phyloP scores from a whole-genome alignment of 2,113 vertebrate genomes.

The Motacilla tschutschensis region DNA sequence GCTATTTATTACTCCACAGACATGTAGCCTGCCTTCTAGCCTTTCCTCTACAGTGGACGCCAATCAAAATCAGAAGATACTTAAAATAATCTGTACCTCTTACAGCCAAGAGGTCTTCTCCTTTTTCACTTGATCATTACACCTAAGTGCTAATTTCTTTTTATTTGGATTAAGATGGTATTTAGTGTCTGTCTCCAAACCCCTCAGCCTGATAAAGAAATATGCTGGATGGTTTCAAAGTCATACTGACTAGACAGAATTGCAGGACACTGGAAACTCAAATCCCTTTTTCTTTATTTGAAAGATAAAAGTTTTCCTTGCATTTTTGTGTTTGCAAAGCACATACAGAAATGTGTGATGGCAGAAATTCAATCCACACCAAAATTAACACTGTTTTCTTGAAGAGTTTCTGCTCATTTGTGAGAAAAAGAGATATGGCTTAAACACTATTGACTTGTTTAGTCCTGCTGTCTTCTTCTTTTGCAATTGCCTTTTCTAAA shows the following conservation, averaged over 20 bases:
- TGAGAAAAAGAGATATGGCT: not conserved
- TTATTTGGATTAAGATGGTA: not conserved
- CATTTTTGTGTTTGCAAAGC: not conserved
- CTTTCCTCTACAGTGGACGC: not conserved
- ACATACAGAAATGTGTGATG: not conserved
- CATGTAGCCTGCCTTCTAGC: not conserved
- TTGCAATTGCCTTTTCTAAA: not conserved
- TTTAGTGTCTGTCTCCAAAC: not conserved
- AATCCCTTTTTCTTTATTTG: not conserved
- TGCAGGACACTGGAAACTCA: not conserved
- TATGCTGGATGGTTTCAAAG: not conserved
- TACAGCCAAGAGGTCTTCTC: not conserved
- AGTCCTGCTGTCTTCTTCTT: not conserved
- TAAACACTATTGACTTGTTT: not conserved
- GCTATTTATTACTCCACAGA: not conserved
- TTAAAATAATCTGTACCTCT: not conserved
- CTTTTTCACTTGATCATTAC: not conserved
- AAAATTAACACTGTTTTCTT: not conserved
- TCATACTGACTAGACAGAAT: not conserved
- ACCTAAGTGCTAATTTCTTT: not conserved
- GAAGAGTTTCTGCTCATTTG: not conserved
- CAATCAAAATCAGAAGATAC: not conserved
- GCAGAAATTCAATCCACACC: not conserved
- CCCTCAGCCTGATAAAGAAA: not conserved
- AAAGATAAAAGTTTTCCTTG: not conserved